Evolutionary conservation across 1,140 invertebrate genomes (phyloP).

Genomic region (Laodelphax striatellus): DNA sequence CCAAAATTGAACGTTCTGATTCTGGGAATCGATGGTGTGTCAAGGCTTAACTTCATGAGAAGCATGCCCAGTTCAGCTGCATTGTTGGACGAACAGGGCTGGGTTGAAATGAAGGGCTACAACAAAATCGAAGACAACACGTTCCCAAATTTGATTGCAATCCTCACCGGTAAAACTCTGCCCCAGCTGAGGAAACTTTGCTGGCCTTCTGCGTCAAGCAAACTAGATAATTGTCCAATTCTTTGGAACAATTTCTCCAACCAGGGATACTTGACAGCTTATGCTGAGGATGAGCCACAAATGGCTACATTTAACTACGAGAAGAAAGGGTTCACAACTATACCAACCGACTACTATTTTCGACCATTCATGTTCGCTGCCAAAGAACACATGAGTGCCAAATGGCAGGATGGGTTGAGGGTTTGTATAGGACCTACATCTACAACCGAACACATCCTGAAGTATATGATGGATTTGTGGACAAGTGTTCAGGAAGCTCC

Average conservation of each 20-base stretch:
- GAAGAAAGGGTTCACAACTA: slow-evolving; percentile 60
- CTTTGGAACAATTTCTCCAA: slow-evolving; percentile 66
- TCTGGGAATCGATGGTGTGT: slow-evolving; percentile 77
- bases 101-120: slow-evolving; percentile 44
- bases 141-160: slow-evolving; percentile 69
- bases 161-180: slow-evolving; percentile 51
- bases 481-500: slow-evolving; percentile 37
- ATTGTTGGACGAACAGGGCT: slow-evolving; percentile 47
- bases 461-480: slow-evolving; percentile 39
- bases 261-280: slow-evolving; percentile 61
- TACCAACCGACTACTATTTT: slow-evolving; percentile 73
- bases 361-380: slow-evolving; percentile 58
- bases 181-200: slow-evolving; percentile 35
- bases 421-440: slow-evolving; percentile 22
- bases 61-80: slow-evolving; percentile 60
- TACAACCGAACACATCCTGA: slow-evolving; percentile 21
- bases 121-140: slow-evolving; percentile 68
- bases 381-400: slow-evolving; percentile 26
- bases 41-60: slow-evolving; percentile 58
- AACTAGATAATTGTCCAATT: slow-evolving; percentile 53
- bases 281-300: slow-evolving; percentile 61
- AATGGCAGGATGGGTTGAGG: slow-evolving; percentile 16
- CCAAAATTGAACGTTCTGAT: slow-evolving; percentile 39
- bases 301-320: slow-evolving; percentile 74
- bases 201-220: slow-evolving; percentile 33